Conservation (phyloP, 2,888 invertebrate genomes). For the Limnephilus marmoratus region DNA sequence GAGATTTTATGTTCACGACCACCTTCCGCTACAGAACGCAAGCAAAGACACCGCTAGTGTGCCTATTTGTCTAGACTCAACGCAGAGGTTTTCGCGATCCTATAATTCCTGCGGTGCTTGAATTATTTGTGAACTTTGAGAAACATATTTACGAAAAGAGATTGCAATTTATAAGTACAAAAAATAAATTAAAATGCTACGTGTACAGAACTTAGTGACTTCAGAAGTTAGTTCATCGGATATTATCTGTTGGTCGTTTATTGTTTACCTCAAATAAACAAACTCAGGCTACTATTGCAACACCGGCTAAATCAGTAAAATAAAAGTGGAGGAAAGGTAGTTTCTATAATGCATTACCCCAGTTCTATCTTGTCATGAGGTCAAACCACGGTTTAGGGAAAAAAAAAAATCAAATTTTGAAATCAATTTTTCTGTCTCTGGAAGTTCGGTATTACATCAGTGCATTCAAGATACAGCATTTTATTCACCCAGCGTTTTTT, state of each 20-base stretch:
- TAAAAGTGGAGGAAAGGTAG: background rate
- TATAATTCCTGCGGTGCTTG: background rate
- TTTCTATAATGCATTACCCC: background rate
- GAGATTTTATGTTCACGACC: background rate
- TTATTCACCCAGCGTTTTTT: too few species aligned
- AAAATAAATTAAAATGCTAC: background rate
- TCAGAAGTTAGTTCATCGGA: background rate
- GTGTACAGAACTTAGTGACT: background rate
- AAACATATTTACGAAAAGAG: background rate
- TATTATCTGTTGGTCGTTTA: background rate
- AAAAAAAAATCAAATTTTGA: too few species aligned
- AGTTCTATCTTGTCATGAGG: too few species aligned
- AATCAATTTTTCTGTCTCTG: too few species aligned
- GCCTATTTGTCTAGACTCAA: background rate
- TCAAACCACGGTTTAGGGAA: background rate
- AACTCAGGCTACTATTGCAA: background rate
- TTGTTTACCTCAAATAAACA: background rate
- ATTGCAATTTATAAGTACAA: background rate
- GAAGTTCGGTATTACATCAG: too few species aligned
- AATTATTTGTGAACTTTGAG: background rate
- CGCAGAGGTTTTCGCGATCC: background rate
- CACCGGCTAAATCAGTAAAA: background rate
- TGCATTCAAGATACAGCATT: too few species aligned
- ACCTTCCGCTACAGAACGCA: background rate
- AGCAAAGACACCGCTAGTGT: background rate